Conservation (phyloP, 2,113 vertebrate species). For the Thinocorus orbignyianus region DNA sequence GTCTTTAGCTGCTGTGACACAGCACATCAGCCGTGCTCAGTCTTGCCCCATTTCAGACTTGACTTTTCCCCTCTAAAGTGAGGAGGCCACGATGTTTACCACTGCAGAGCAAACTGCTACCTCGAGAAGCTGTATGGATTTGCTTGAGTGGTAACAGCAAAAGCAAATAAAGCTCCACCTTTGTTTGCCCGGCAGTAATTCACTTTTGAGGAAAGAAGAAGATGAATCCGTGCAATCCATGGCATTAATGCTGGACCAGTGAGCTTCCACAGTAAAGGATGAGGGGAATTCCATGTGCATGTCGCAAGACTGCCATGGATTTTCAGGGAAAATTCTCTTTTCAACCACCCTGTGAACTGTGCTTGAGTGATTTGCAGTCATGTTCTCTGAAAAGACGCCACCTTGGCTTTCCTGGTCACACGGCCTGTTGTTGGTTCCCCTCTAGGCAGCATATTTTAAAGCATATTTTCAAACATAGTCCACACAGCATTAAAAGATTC, state of each 20-base stretch:
- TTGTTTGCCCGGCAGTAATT: not conserved
- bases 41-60: not conserved
- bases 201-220: not conserved
- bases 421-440: not conserved
- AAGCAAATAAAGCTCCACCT: not conserved
- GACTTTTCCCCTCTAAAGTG: not conserved
- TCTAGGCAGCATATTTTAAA: not conserved
- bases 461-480: not conserved
- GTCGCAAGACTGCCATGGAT: rapidly evolving
- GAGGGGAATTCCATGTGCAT: rapidly evolving
- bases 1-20: not conserved
- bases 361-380: not conserved
- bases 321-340: not conserved
- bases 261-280: not conserved
- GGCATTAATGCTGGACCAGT: not conserved
- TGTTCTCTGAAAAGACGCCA: not conserved
- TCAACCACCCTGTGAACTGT: not conserved
- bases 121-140: not conserved
- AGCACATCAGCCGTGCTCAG: not conserved
- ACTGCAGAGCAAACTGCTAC: not conserved
- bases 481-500: not conserved
- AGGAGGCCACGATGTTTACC: not conserved
- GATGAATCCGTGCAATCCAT: not conserved
- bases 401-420: not conserved
- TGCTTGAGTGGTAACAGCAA: not conserved